A percentile compares a stretch with the other conserved stretches of the same genome.
phyloP scores from a whole-genome alignment of 2,797 vertebrate species.

The Amblyopsis hoosieri region DNA sequence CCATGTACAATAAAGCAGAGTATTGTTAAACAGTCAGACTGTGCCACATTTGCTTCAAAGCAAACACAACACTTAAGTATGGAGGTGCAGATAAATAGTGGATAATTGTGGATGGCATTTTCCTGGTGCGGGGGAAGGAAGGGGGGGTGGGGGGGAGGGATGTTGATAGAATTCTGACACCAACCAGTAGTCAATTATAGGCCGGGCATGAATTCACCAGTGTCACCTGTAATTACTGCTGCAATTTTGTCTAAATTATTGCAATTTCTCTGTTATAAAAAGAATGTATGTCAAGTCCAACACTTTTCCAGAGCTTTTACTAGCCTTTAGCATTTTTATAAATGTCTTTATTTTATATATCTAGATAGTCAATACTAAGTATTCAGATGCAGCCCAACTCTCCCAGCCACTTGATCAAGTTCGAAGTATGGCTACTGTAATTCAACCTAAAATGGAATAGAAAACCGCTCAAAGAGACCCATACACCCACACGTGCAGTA shows the following conservation, averaged over 20 bases:
- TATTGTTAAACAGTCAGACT: slow-evolving; percentile 33
- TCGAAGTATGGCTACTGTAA: no score
- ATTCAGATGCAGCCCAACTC: no score
- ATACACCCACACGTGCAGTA: no score
- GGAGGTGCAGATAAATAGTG: slow-evolving; percentile 51
- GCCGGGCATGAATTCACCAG: slow-evolving; percentile 36
- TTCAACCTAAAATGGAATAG: no score
- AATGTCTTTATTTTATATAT: no score
- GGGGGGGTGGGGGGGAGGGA: slow-evolving; percentile 29
- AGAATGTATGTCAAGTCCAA: neutral
- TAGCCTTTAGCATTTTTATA: no score
- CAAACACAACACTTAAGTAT: slow-evolving; percentile 55
- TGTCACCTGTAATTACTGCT: slow-evolving; percentile 34
- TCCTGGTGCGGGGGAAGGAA: slow-evolving; percentile 28
- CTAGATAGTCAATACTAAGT: no score
- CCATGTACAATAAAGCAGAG: slow-evolving; percentile 19
- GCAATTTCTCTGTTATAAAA: slow-evolving; percentile 15
- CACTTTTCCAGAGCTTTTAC: no score
- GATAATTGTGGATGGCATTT: slow-evolving; percentile 50
- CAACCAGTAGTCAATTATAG: slow-evolving; percentile 34
- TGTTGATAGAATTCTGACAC: slow-evolving; percentile 54
- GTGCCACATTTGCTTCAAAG: slow-evolving; percentile 45
- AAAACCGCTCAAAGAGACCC: no score
- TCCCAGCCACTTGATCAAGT: no score
- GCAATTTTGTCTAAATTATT: slow-evolving; percentile 28